Percentiles rank a stretch among this genome's conserved stretches.
phyloP scores from a whole-genome alignment of 2,113 vertebrate genomes.

The Tragelaphus buxtoni region DNA sequence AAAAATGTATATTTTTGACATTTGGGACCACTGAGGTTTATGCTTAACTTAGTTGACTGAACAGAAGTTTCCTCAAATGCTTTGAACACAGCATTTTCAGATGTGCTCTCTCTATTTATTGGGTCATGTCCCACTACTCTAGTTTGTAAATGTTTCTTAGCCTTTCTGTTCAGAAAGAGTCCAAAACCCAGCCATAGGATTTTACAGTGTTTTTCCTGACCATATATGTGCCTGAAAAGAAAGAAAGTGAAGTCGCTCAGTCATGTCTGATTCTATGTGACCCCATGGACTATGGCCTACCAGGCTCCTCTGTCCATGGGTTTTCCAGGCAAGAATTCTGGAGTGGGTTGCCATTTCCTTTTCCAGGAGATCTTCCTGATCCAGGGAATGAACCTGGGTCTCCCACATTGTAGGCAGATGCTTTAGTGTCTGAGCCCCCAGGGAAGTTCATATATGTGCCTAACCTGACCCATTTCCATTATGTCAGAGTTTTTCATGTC shows the following conservation, averaged over 20 bases:
- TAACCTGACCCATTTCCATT: neutral
- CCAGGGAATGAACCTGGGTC: neutral
- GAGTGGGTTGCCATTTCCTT: neutral
- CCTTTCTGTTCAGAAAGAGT: neutral
- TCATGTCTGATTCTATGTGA: neutral
- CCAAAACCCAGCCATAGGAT: rapidly evolving
- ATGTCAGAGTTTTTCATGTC: neutral
- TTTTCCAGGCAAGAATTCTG: neutral
- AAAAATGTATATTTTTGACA: neutral
- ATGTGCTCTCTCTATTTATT: neutral
- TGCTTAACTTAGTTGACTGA: neutral
- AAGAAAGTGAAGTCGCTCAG: neutral
- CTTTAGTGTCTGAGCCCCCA: neutral
- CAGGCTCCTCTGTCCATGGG: neutral
- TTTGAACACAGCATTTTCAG: neutral
- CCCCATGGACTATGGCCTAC: neutral
- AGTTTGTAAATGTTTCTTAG: neutral
- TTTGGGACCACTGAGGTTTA: neutral
- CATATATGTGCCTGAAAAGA: neutral
- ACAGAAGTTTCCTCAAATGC: neutral
- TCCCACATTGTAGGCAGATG: neutral
- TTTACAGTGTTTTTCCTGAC: neutral
- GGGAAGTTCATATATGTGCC: neutral
- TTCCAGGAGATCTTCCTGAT: neutral
- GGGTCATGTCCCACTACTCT: neutral